phyloP scores from a whole-genome alignment of 2,113 vertebrate species.

The Apaloderma vittatum region DNA sequence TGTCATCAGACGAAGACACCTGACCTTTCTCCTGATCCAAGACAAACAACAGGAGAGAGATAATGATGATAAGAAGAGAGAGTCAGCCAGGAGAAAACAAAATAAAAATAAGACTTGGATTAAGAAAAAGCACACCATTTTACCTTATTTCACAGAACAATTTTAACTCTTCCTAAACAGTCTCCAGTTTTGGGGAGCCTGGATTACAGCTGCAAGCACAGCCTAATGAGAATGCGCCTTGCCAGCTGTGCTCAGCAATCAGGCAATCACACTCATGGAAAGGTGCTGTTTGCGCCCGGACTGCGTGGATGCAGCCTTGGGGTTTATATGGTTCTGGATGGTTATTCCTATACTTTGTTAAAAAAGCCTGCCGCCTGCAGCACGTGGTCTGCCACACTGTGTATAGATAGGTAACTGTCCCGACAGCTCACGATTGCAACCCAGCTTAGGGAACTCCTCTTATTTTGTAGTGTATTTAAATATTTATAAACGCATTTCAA shows the following conservation, averaged over 20 bases:
- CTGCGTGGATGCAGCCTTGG: not conserved
- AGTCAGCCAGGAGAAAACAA: not conserved
- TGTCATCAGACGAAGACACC: not conserved
- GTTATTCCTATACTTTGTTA: not conserved
- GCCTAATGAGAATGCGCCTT: accelerated
- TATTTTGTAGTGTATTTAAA: conserved; percentile 16
- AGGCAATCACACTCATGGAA: accelerated
- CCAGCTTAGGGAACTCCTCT: not conserved
- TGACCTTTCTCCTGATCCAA: not conserved
- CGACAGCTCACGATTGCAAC: not conserved
- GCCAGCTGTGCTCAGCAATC: not conserved
- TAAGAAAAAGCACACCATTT: not conserved
- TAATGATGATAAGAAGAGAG: not conserved
- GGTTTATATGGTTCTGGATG: accelerated
- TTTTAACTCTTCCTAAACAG: not conserved
- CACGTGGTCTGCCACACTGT: not conserved
- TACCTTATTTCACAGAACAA: not conserved
- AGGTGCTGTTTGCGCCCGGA: not conserved
- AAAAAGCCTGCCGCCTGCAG: not conserved
- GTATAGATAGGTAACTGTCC: not conserved
- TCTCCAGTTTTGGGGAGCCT: not conserved
- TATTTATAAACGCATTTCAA: conserved; percentile 41
- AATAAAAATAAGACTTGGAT: not conserved
- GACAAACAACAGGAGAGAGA: not conserved
- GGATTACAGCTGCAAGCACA: not conserved